Base-by-base conservation (phyloP, 2,113 vertebrate species). In the Gymnobelideus leadbeateri region DNA sequence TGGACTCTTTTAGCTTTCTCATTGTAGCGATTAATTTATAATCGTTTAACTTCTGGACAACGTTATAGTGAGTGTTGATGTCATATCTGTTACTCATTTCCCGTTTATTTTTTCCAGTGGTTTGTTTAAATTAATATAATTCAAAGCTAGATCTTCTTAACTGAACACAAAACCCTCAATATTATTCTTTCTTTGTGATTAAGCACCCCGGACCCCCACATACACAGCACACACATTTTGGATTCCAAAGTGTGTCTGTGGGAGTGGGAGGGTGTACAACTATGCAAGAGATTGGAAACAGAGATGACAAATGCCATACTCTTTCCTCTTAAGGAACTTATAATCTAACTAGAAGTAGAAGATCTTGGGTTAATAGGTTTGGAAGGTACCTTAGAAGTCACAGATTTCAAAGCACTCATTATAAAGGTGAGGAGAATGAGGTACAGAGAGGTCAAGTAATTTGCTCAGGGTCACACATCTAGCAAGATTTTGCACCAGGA, bases 31-130 rank as follows among this genome's bases (percentile, higher is more conserved):
- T 43, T 84, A 84, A 84, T 84, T 84, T 84, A 84, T 84, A 84
- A 84, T 84, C 5, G 1, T 84, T 84, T 84, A 77, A n/a, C 68
- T 77, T 77, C 37, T 77, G 6, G 68, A n/a, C 37, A 77, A 77
- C 68, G 19, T 77, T 77, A 84, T 7, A 84, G 68, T 84, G 16
- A 84, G 16, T 84, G 19, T 84, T 84, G 68, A 84, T 84, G 68
- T 84, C n/a, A 43, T 84, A 84, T 43, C 68, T 84, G n/a, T 84
- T 84, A 84, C 68, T 84, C 68, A 84, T 84, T 84, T 84, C n/a
- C n/a, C n/a, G 43, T 84, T 37, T 68, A 68, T 8, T 43, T 84
- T 84, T 43, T 43, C 7, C n/a, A 84, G 68, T 84, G 68, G n/a
- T 84, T 84, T 84, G n/a, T 23, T 43, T 84, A 84, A n/a, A 84